phyloP scores from a whole-genome alignment of 2,113 vertebrate genomes.

The Brienomyrus brachyistius region DNA sequence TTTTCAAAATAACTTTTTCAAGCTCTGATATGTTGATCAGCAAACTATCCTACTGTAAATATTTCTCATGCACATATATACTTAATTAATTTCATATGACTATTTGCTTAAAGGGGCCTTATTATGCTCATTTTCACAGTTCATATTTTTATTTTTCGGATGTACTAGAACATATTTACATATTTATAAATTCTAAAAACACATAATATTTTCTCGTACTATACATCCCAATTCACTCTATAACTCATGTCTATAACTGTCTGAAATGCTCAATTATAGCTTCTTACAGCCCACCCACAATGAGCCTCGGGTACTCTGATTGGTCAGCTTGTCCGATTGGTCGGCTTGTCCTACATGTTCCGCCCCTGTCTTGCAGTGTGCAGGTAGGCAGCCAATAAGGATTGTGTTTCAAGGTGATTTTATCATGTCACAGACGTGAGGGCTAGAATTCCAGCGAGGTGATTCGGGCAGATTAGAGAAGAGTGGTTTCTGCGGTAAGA shows the following conservation, averaged over 20 bases:
- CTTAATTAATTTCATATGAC: not conserved
- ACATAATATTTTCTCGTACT: not conserved
- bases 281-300: not conserved
- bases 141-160: not conserved
- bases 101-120: not conserved
- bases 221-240: not conserved
- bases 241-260: not conserved
- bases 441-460: not conserved
- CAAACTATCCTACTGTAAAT: not conserved
- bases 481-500: not conserved
- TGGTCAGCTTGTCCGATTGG: not conserved
- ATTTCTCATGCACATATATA: not conserved
- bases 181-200: not conserved
- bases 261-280: not conserved
- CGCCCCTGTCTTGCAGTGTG: not conserved
- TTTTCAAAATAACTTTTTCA: not conserved
- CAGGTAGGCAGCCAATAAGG: not conserved
- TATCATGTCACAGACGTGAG: not conserved
- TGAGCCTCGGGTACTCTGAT: not conserved
- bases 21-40: not conserved
- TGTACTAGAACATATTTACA: not conserved
- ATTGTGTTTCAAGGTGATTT: not conserved
- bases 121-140: not conserved
- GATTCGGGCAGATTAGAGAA: not conserved
- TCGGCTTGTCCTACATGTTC: not conserved